Base-by-base conservation (phyloP, 2,797 vertebrate species). In the Synaphobranchus kaupii region DNA sequence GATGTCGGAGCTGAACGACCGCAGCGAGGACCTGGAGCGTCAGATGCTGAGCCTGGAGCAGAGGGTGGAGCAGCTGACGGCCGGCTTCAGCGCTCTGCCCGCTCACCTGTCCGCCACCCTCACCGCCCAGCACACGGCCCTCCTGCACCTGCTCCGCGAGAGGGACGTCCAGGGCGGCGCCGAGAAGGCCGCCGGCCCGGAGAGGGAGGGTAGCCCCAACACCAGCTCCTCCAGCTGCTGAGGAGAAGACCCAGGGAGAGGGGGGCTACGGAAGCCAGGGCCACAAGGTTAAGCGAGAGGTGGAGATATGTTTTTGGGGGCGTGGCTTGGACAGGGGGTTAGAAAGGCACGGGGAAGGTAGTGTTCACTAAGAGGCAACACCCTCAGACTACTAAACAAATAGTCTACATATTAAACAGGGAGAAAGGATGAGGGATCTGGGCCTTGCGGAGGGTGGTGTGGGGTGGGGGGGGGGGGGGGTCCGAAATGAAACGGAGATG, bases 21-120 rank as follows among this genome's bases (percentile, higher is more conserved):
- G 96, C 93, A 96, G 96, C 0, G 96, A 97, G 93, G 96, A 97
- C 92, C 90, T 97, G 94, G 96, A 97, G 92, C 94, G 95, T n/a
- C 96, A 97, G 94, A 96, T 96, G 96, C 90, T 96, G 89, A 96
- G 96, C 68, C 93, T 97, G 93, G 96, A 97, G 94, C 94, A 95
- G 90, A 92, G 96, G 82, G 95, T 97, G 92, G 96, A 97, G 93
- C 96, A 96, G 93, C 95, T 97, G 88, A 97, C 96, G 0, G 94
- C 95, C 0, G 95, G 96, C 83, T 97, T 96, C 92, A 96, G 94
- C 47, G 94, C 95, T 15, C 93, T 97, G 78, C 96, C 96, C 0
- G 95, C 95, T 63, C 96, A 96, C 93, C 95, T 96, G 88, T 96
- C 95, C 0, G 96, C 96, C 90, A 97, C 96, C 48, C 95, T 97